phyloP scores from a whole-genome alignment of 92 coral and sea anemone genomes.

The Parazoanthus swiftii region DNA sequence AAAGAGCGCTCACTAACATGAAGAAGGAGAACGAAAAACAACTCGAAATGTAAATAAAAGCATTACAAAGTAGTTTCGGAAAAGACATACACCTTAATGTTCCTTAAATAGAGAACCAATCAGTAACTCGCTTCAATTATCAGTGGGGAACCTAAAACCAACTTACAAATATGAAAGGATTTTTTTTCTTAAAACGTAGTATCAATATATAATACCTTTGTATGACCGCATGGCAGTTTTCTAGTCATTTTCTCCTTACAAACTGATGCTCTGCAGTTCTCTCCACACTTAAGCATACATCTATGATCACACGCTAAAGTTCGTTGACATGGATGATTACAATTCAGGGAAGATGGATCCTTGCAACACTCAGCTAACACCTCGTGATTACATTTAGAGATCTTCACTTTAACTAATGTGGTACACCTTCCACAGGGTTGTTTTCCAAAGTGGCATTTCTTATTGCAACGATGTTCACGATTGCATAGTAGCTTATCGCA shows the following conservation, averaged over 20 bases:
- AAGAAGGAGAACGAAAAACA: no score
- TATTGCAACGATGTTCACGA: slow-evolving; percentile 37
- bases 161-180: not conserved
- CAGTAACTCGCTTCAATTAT: no score
- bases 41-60: no score
- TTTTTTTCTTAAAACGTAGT: no score
- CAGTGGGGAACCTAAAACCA: no score
- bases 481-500: slow-evolving; percentile 34
- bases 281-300: slow-evolving; percentile 46
- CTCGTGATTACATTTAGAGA: slow-evolving; percentile 41
- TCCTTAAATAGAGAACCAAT: no score
- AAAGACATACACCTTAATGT: no score
- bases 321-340: slow-evolving; percentile 43
- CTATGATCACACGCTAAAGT: slow-evolving; percentile 45
- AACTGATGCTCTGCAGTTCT: slow-evolving; percentile 19
- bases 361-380: slow-evolving; percentile 14
- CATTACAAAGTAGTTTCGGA: no score
- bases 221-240: slow-evolving; percentile 29
- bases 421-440: slow-evolving; percentile 33
- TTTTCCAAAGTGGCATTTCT: slow-evolving; percentile 45
- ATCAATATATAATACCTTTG: not conserved
- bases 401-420: not conserved
- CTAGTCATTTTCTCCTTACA: slow-evolving; percentile 27
- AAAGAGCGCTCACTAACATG: no score
- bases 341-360: not conserved